Percentiles rank a stretch among this genome's conserved stretches.
phyloP scores from a whole-genome alignment of 2,113 vertebrate species.

The Prunella himalayana region DNA sequence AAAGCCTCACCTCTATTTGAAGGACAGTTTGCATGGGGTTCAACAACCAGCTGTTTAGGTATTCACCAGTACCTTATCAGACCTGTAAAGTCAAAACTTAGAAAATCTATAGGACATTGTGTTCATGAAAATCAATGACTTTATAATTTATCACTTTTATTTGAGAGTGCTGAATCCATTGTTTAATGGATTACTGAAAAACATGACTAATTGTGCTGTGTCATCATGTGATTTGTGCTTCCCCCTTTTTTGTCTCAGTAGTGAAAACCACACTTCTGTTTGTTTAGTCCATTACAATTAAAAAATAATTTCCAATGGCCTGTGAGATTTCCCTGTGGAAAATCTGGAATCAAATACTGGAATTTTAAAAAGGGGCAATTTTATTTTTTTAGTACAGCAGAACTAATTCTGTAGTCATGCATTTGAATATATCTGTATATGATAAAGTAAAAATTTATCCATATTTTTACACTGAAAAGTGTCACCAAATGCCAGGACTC shows the following conservation, averaged over 20 bases:
- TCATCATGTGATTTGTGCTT: neutral
- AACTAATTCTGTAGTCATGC: neutral
- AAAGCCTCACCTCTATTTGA: neutral
- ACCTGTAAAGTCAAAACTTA: neutral
- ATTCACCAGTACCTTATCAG: neutral
- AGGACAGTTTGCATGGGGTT: neutral
- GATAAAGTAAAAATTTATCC: constrained; percentile 12
- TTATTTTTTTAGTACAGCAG: neutral
- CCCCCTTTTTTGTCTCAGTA: neutral
- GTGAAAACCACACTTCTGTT: neutral
- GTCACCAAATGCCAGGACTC: constrained; percentile 71
- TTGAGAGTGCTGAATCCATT: neutral
- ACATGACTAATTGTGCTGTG: neutral
- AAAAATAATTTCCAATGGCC: neutral
- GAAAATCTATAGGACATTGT: neutral
- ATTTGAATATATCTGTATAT: neutral
- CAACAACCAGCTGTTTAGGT: neutral
- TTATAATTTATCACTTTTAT: neutral
- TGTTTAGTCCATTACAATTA: neutral
- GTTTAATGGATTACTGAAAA: neutral
- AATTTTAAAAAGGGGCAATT: neutral
- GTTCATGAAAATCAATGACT: neutral
- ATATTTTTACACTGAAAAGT: constrained; percentile 71
- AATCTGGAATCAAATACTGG: neutral
- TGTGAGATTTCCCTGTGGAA: neutral